Evolutionary conservation across 2,113 vertebrate genomes (phyloP).

Genomic region (Gymnobelideus leadbeateri): DNA sequence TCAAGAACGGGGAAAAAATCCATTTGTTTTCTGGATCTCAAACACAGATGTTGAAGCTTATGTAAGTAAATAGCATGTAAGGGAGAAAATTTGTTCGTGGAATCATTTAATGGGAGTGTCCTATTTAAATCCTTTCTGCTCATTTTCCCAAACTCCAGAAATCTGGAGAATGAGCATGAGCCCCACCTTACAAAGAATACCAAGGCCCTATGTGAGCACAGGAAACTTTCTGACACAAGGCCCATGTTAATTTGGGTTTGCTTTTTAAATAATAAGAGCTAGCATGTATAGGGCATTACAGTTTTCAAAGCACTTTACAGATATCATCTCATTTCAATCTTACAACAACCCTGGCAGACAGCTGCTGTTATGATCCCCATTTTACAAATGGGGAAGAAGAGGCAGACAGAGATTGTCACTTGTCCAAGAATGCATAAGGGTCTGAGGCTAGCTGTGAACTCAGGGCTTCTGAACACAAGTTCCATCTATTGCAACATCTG

Average conservation of each 20-base stretch:
- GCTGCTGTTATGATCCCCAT: neutral
- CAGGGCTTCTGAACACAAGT: neutral
- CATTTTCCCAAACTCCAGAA: neutral
- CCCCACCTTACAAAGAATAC: neutral
- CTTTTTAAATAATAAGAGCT: neutral
- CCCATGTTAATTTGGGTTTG: neutral
- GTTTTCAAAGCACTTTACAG: neutral
- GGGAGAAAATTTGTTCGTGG: neutral
- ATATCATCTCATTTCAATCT: neutral
- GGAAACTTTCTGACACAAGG: neutral
- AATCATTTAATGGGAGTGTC: neutral
- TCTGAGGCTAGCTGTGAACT: neutral
- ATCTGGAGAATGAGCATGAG: neutral
- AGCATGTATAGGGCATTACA: neutral
- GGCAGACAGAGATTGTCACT: neutral
- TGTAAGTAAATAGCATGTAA: neutral
- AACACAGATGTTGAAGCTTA: neutral
- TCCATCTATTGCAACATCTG: neutral
- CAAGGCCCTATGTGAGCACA: neutral
- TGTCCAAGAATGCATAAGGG: neutral
- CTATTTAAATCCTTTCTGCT: neutral
- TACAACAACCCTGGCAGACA: neutral
- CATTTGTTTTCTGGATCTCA: neutral
- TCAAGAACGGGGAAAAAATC: neutral
- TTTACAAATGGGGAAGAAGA: neutral